phyloP scores from a whole-genome alignment of 2,797 vertebrate species.

The Schizopygopsis pylzovi region DNA sequence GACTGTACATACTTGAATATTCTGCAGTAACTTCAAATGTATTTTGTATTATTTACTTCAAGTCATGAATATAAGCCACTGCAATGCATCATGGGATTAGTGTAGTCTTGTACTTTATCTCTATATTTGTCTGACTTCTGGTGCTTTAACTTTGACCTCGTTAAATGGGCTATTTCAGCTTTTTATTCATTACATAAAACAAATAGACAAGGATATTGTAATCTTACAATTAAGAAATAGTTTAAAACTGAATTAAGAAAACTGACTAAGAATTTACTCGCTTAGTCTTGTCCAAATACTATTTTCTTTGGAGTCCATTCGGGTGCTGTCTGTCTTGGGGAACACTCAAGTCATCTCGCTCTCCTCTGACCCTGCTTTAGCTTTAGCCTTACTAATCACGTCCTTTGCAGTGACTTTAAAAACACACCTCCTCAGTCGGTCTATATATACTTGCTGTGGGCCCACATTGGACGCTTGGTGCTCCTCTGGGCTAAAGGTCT shows the following conservation, averaged over 20 bases:
- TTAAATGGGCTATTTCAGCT: not conserved
- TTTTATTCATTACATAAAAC: not conserved
- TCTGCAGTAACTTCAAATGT: not conserved
- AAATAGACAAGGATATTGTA: not conserved
- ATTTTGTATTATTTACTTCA: not conserved
- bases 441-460: constrained; percentile 70
- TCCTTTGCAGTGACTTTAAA: constrained; percentile 51
- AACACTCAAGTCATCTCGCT: not conserved
- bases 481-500: constrained; percentile 61
- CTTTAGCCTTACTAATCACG: constrained; percentile 39
- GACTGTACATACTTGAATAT: not conserved
- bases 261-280: not conserved
- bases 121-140: not conserved
- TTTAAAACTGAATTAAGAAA: not conserved
- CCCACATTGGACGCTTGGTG: constrained; percentile 64
- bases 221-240: not conserved
- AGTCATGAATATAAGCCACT: not conserved
- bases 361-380: constrained; percentile 27
- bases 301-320: not conserved
- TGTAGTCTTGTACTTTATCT: not conserved
- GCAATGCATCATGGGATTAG: not conserved
- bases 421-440: constrained; percentile 68
- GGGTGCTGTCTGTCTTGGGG: not conserved
- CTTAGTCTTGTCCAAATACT: not conserved
- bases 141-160: not conserved